Evolutionary conservation across 2,888 invertebrate species (phyloP).

Genomic region (Himalopsyche tibetana): DNA sequence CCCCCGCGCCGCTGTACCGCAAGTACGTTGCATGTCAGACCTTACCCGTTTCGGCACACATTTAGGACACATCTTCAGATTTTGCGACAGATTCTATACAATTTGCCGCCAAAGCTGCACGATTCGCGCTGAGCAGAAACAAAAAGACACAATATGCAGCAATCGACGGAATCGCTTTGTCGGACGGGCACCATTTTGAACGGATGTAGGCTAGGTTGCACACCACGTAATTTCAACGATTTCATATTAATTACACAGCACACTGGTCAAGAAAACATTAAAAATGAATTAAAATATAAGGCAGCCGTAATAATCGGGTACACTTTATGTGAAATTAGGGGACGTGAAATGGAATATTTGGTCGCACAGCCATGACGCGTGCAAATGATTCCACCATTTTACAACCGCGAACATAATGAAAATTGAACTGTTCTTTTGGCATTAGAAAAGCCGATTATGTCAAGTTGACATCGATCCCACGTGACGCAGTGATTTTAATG

Average conservation of each 20-base stretch:
- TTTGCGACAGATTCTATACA: conserved; percentile 17
- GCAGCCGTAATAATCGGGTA: conserved; percentile 41
- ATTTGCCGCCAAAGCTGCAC: conserved; percentile 50
- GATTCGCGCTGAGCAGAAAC: conserved; percentile 32
- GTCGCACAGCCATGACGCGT: conserved; percentile 68
- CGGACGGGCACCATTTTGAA: conserved; percentile 82
- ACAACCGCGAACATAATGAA: conserved; percentile 76
- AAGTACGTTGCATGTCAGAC: conserved; percentile 17
- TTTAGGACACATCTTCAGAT: conserved; percentile 42
- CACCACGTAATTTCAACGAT: conserved; percentile 58
- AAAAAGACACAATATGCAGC: conserved; percentile 49
- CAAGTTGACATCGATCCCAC: conserved; percentile 85
- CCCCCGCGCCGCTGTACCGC: conserved; percentile 32
- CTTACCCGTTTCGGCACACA: conserved; percentile 36
- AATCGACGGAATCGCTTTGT: conserved; percentile 58
- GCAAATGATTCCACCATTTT: conserved; percentile 77
- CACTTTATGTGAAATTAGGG: conserved; percentile 57
- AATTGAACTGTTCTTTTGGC: conserved; percentile 73
- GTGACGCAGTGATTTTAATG: conserved; percentile 85
- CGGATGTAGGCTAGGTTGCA: conserved; percentile 71
- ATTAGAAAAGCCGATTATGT: conserved; percentile 78
- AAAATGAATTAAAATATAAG: neutral
- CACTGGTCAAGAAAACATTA: conserved; percentile 43
- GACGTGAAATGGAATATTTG: conserved; percentile 68
- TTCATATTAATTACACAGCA: conserved; percentile 50